Evolutionary conservation across 2,113 vertebrate species (phyloP), one percentile per base, ranked within the genome.

Genomic region (Ancistrus triradiatus): DNA sequence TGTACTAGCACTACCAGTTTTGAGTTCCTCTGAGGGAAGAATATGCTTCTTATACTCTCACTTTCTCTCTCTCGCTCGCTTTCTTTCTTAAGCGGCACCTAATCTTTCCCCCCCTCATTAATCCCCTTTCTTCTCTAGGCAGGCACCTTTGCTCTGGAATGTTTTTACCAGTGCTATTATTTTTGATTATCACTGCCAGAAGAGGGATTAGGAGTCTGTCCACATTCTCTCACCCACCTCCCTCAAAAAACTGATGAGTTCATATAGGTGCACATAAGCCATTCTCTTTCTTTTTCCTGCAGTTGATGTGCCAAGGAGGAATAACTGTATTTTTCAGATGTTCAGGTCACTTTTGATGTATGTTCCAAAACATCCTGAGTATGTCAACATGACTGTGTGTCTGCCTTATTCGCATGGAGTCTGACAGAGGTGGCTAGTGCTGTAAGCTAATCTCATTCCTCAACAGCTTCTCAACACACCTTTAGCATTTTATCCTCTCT

Each of bases 1-100:
- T 90, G 86, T 84, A 75, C 80, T 77, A 88, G 89, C 88, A 87
- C 87, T 86, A 82, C 82, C 73, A 77, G 84, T 86, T 84, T 87
- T 72, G 73, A 77, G 78, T 64, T 82, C 80, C 85, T 82, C 84
- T 85, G 83, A 87, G 65, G 55, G 55, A 42, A 86, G 81, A 88
- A 88, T 74, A 79, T 75, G 84, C 80, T 46, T 58, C 51, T 63
- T 62, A 59, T 43, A 61, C 62, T 80, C 49, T 66, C 47, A 64
- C 57, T 65, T 24, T 49, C 55, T 61, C 58, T 38, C 60, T 66
- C 47, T 68, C 37, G 67, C 18, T 66, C 19, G 21, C 48, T 48
- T 11, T 66, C 15, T 66, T 49, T 65, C 27, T 69, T 42, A 27
- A 53, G 56, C 66, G 31, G 47, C 38, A 85, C 69, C 68, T 74